phyloP scores from a whole-genome alignment of 1,140 invertebrate genomes.

The Cydia pomonella region DNA sequence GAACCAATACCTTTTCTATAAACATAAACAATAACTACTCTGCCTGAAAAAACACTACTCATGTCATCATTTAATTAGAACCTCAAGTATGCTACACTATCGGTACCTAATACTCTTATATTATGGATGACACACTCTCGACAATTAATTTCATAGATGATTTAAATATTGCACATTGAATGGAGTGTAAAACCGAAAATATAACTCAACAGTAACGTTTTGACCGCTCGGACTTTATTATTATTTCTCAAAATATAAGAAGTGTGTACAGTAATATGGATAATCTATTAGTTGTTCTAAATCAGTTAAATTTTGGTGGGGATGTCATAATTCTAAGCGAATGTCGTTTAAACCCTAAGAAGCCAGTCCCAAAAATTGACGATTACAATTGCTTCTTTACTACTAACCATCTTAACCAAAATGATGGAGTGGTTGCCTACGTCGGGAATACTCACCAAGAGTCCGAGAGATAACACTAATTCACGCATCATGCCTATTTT shows the following conservation, averaged over 20 bases:
- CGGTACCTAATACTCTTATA: too few relatives aligned
- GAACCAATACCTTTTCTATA: too few relatives aligned
- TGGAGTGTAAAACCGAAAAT: too few relatives aligned
- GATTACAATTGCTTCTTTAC: not conserved
- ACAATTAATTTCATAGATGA: too few relatives aligned
- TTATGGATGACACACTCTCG: too few relatives aligned
- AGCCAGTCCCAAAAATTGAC: conserved; percentile 1
- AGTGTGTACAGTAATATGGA: conserved; percentile 13
- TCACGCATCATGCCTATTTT: conserved; percentile 1
- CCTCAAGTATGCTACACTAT: too few relatives aligned
- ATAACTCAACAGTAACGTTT: too few relatives aligned
- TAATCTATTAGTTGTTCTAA: not conserved
- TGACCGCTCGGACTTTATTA: conserved; percentile 6
- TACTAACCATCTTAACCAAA: not conserved
- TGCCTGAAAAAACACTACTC: too few relatives aligned
- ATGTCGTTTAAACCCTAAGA: conserved; percentile 13
- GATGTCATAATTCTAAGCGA: conserved; percentile 17
- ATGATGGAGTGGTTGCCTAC: not conserved
- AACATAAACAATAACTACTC: too few relatives aligned
- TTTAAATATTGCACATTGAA: too few relatives aligned
- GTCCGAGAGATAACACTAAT: not conserved
- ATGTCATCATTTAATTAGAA: too few relatives aligned
- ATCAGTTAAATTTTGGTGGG: not conserved
- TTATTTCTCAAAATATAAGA: conserved; percentile 22
- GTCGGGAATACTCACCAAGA: not conserved